Evolutionary conservation across 2,797 vertebrate genomes (phyloP).

Genomic region (Rhynchotus rufescens): DNA sequence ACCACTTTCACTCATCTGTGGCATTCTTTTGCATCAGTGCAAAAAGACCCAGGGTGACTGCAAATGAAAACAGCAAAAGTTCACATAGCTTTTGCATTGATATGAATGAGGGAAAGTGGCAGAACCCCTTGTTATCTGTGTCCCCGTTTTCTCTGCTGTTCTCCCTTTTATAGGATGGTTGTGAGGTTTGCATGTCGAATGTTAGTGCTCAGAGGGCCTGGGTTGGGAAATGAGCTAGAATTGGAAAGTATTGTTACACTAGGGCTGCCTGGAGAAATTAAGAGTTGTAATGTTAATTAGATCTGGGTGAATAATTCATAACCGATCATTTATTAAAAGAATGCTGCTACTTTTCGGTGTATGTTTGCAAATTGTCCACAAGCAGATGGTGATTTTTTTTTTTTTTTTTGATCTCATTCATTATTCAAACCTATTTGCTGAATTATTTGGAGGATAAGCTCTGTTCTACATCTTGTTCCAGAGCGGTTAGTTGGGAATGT

Average conservation of each 20-base stretch:
- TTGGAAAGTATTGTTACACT: neutral
- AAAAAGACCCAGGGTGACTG: neutral
- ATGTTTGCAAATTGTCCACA: conserved; percentile 47
- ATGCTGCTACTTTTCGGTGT: conserved; percentile 1
- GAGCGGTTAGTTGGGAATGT: neutral
- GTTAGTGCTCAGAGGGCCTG: neutral
- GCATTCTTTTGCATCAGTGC: neutral
- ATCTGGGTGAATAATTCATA: conserved; percentile 62
- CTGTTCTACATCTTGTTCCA: neutral
- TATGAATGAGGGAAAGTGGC: neutral
- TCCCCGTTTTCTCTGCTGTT: neutral
- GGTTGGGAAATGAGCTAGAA: neutral
- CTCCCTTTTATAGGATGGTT: neutral
- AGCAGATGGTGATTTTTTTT: conserved; percentile 65
- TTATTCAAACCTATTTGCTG: conserved; percentile 41
- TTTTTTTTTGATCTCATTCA: conserved; percentile 8
- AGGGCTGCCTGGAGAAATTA: conserved; percentile 35
- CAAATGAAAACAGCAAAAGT: neutral
- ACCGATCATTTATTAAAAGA: conserved; percentile 9
- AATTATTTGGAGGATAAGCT: conserved; percentile 29
- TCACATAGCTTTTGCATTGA: neutral
- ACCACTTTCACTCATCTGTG: neutral
- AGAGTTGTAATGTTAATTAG: conserved; percentile 52
- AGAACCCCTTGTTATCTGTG: neutral
- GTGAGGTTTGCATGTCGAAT: neutral